These are phyloP conservation scores for Pristionchus japonicus DNA, from an alignment of 2,888 invertebrate genomes.

Conservation along the genomic window DNA sequence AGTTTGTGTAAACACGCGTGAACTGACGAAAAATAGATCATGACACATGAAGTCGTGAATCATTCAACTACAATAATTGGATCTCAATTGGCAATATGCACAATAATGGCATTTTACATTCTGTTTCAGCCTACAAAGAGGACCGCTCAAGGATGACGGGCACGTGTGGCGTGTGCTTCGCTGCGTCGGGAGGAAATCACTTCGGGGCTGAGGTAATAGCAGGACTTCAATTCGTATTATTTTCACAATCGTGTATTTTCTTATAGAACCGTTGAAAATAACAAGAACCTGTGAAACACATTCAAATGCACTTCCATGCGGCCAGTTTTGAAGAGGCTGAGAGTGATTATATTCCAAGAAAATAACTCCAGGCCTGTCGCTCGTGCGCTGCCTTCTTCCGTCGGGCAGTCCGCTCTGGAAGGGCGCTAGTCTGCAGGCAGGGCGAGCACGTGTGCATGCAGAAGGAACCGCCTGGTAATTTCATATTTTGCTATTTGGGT, in stretches of 20 bases:
- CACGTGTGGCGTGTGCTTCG: neutral
- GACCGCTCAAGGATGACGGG: slow-evolving; percentile 13
- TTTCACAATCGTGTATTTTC: too few species aligned
- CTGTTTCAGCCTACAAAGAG: neutral
- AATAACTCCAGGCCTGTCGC: neutral
- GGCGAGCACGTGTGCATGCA: slow-evolving; percentile 39
- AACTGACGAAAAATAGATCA: neutral
- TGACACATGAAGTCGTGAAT: too few species aligned
- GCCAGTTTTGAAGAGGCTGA: too few species aligned
- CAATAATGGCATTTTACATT: neutral
- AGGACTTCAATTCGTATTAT: too few species aligned
- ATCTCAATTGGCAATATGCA: too few species aligned
- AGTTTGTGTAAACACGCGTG: neutral
- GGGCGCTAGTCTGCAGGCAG: neutral
- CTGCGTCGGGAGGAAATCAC: neutral
- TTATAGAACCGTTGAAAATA: too few species aligned
- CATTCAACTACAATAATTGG: too few species aligned
- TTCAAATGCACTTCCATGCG: neutral
- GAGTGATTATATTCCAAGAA: too few species aligned
- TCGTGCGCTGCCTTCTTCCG: slow-evolving; percentile 46
- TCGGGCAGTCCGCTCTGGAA: slow-evolving; percentile 8
- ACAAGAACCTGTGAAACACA: neutral
- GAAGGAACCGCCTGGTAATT: slow-evolving; percentile 6
- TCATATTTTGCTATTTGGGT: too few species aligned
- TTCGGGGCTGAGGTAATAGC: slow-evolving; percentile 16